Evolutionary conservation across 1,140 invertebrate genomes (phyloP), one percentile per base, ranked within the genome.

Genomic region (Magallana gigas): DNA sequence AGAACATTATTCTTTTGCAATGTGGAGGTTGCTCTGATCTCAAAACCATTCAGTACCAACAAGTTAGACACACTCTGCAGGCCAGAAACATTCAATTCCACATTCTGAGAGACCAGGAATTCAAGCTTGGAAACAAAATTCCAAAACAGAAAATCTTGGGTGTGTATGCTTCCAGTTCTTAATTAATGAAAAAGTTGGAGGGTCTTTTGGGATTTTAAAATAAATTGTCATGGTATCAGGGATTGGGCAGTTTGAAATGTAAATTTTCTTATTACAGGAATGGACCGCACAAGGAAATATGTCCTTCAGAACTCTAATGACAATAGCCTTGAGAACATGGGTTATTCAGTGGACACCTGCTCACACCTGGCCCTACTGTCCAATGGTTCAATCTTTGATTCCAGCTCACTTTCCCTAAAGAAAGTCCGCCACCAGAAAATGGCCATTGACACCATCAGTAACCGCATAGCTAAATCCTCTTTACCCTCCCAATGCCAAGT

Each of bases 11-110:
- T 80, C 94, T 98, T 8, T 92, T 98, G 57, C 85, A 90, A 56
- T 88, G 85, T 83, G 83, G 85, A 8, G 48, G 85, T 71, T 87
- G 87, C 56, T 80, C 85, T 86, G 95, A 96, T 3, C 94, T 95
- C 58, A 96, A 96, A 87, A 96, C 97, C 96, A 94, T 97, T 91
- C 97, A 98, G 91, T 97, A 97, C 92, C 96, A 96, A 0, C 97
- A 97, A 36, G 95, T 98, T 58, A 96, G 97, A 91, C 96, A 97
- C 94, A 93, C 98, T 85, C 95, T 97, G 8, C 36, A 93, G 76
- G 97, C 98, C 93, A 97, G 97, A 91, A 97, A 96, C 8, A 96
- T 98, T 85, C 97, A 96, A 0, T 94, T 98, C 0, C 98, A 98
- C 92, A 96, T 98, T 57, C 93, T 98, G 8, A 97, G 97, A 96